phyloP scores from a whole-genome alignment of 2,113 vertebrate species.

The Corythornis madagascariensis region DNA sequence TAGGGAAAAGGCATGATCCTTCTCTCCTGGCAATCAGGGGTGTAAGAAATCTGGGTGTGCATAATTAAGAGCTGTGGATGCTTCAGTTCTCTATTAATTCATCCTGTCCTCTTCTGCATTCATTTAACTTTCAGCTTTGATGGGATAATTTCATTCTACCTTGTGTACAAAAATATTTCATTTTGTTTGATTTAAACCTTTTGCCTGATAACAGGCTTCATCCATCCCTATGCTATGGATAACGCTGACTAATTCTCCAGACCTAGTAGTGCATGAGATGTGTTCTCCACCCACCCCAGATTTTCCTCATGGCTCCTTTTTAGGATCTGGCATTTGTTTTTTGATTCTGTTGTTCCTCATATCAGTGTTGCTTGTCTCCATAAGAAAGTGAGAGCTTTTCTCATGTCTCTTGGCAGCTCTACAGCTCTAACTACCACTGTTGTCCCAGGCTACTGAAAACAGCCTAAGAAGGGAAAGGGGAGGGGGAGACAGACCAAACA shows the following conservation, averaged over 20 bases:
- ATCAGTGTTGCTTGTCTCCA: neutral
- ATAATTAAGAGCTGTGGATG: neutral
- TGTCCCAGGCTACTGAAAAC: neutral
- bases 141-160: neutral
- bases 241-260: neutral
- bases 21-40: neutral
- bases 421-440: neutral
- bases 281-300: neutral
- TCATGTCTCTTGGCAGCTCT: constrained; percentile 12
- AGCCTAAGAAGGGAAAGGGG: neutral
- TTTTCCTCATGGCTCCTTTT: constrained; percentile 39
- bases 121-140: neutral
- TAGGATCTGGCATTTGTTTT: neutral
- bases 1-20: neutral
- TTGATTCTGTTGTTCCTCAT: neutral
- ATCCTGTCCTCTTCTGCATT: neutral
- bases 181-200: constrained; percentile 10
- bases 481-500: neutral
- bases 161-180: neutral
- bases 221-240: neutral
- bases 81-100: neutral
- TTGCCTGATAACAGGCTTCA: neutral
- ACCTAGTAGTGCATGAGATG: neutral
- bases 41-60: neutral
- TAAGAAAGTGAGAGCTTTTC: neutral